Evolutionary conservation across 2,113 vertebrate species (phyloP).

Genomic region (Psophia crepitans): DNA sequence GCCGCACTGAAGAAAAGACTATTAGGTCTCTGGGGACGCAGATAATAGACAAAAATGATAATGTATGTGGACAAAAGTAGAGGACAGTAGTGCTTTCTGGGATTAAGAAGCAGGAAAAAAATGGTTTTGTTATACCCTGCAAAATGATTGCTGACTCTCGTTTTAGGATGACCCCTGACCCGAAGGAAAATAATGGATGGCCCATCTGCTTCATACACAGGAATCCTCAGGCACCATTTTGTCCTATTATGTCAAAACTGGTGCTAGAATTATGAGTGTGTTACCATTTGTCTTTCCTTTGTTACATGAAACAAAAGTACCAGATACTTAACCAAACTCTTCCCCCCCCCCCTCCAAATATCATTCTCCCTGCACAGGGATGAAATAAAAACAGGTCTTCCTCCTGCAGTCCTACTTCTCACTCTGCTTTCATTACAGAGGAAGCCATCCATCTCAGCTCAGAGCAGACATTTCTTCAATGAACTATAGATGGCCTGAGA

Average conservation of each 20-base stretch:
- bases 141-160: slow-evolving; percentile 42
- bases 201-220: slow-evolving; percentile 45
- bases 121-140: slow-evolving; percentile 16
- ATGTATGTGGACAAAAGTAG: slow-evolving; percentile 56
- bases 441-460: slow-evolving; percentile 7
- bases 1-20: slow-evolving; percentile 30
- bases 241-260: slow-evolving; percentile 42
- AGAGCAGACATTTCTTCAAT: neutral
- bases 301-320: slow-evolving; percentile 23
- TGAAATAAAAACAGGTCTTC: neutral
- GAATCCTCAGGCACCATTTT: slow-evolving; percentile 53
- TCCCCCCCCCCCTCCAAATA: neutral
- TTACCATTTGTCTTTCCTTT: slow-evolving; percentile 24
- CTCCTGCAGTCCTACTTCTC: neutral
- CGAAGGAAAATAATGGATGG: slow-evolving; percentile 21
- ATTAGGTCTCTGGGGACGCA: slow-evolving; percentile 40
- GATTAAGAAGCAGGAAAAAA: slow-evolving; percentile 41
- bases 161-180: slow-evolving; percentile 44
- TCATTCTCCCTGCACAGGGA: neutral
- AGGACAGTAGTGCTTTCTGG: slow-evolving; percentile 54
- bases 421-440: neutral
- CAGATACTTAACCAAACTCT: neutral
- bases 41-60: slow-evolving; percentile 66
- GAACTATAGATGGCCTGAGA: neutral
- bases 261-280: slow-evolving; percentile 41